Conservation (phyloP, 2,113 vertebrate species). For the Psittacus erithacus region DNA sequence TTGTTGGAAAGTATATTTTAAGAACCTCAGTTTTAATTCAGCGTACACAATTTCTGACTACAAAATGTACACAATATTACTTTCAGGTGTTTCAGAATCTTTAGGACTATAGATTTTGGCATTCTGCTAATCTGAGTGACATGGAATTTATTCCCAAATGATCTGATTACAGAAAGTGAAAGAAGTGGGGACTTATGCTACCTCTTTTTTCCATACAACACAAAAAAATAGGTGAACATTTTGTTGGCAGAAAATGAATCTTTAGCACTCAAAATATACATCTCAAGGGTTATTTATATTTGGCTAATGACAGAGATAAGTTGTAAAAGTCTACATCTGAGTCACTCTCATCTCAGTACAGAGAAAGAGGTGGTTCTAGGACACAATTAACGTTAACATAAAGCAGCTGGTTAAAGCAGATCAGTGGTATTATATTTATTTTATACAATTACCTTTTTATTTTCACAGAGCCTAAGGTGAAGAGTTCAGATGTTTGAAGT, state of each 20-base stretch:
- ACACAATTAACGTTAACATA: not conserved
- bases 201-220: not conserved
- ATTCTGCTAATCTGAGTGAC: not conserved
- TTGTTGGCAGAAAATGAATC: not conserved
- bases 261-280: not conserved
- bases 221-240: not conserved
- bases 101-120: not conserved
- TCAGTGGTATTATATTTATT: not conserved
- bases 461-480: not conserved
- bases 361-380: not conserved
- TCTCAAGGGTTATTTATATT: not conserved
- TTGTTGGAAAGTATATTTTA: not conserved
- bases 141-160: not conserved
- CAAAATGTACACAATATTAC: not conserved
- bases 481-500: not conserved
- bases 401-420: not conserved
- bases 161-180: not conserved
- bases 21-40: not conserved
- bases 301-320: not conserved
- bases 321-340: not conserved
- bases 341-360: not conserved
- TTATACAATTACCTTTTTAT: not conserved
- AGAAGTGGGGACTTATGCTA: not conserved
- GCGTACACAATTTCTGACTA: not conserved
- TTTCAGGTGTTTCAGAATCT: not conserved